These are phyloP conservation scores for Beris morrisii DNA, from an alignment of 2,888 invertebrate genomes.

Conservation along the genomic window DNA sequence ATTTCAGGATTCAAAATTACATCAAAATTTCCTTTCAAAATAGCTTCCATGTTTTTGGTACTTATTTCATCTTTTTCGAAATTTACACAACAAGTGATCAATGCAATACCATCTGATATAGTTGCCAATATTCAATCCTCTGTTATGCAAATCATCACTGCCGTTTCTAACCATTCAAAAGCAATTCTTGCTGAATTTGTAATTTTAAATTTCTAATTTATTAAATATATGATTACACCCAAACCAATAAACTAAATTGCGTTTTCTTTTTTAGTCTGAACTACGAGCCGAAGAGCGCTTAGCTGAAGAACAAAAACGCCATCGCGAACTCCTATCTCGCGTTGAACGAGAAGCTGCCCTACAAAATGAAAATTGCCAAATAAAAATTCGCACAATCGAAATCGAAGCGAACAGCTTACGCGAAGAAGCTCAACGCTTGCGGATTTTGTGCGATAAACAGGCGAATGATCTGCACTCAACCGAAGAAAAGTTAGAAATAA, in stretches of 20 bases:
- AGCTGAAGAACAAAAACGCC: slow-evolving; percentile 81
- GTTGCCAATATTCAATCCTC: too few relatives aligned
- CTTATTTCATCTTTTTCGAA: not conserved
- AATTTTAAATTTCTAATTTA: too few relatives aligned
- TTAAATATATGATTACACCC: too few relatives aligned
- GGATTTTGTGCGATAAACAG: slow-evolving; percentile 66
- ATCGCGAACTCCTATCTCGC: slow-evolving; percentile 78
- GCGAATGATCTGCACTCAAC: slow-evolving; percentile 60
- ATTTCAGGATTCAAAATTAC: too few relatives aligned
- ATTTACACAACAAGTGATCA: not conserved
- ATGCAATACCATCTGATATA: too few relatives aligned
- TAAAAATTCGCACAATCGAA: slow-evolving; percentile 70
- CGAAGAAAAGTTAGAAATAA: slow-evolving; percentile 61
- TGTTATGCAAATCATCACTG: too few relatives aligned
- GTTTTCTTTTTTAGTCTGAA: slow-evolving; percentile 63
- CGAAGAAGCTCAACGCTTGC: slow-evolving; percentile 67
- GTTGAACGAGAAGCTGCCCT: slow-evolving; percentile 82
- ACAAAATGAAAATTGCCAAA: slow-evolving; percentile 74
- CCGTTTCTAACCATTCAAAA: too few relatives aligned
- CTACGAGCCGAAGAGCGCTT: slow-evolving; percentile 73
- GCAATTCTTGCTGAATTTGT: too few relatives aligned
- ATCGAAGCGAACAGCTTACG: slow-evolving; percentile 66
- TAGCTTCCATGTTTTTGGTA: not conserved
- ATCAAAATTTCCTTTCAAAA: too few relatives aligned
- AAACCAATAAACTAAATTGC: not conserved